Evolutionary conservation across 2,113 vertebrate species (phyloP), one percentile per base, ranked within the genome.

Genomic region (Nerophis ophidion): DNA sequence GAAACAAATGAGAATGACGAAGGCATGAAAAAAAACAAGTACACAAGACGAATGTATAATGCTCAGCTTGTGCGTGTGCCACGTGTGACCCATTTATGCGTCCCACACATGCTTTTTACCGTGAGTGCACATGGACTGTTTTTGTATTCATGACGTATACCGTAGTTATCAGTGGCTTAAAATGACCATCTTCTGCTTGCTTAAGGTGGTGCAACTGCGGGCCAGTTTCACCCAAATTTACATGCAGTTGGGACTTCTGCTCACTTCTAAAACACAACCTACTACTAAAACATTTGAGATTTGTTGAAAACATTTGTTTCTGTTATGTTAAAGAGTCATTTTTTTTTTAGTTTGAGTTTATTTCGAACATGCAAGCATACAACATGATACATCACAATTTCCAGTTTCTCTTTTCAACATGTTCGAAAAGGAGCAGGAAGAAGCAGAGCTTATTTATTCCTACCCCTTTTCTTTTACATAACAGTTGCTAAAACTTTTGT

Each of bases 81-180:
- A 54, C 48, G 63, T 51, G 66, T 80, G 77, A 63, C 67, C 69
- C 50, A 72, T 74, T 78, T 81, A 58, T 53, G 63, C 14, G 47
- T 52, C 56, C 42, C 34, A 54, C 48, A 60, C 51, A 8, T 54
- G n/a, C 10, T 4, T 35, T 16, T 9, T 34, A 14, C 34, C 1
- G 0, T 45, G 35, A 35, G 48, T 50, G 48, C 17, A 70, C 56
- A 61, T 36, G 45, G 65, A 55, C 52, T 44, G 26, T 50, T 14
- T 16, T 48, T 57, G 55, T 38, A 66, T 15, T 60, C 65, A 51
- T 47, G 54, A 47, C 40, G 26, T 26, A 26, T 9, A 40, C 38
- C 8, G 48, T 38, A 55, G 44, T 53, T 42, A 3, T 48, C 8
- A 6, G 48, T 40, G 46, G 47, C 35, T 34, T 33, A 45, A n/a